Evolutionary conservation across 2,113 vertebrate genomes (phyloP), one percentile per base, ranked within the genome.

Genomic region (Melanerpes aurifrons): DNA sequence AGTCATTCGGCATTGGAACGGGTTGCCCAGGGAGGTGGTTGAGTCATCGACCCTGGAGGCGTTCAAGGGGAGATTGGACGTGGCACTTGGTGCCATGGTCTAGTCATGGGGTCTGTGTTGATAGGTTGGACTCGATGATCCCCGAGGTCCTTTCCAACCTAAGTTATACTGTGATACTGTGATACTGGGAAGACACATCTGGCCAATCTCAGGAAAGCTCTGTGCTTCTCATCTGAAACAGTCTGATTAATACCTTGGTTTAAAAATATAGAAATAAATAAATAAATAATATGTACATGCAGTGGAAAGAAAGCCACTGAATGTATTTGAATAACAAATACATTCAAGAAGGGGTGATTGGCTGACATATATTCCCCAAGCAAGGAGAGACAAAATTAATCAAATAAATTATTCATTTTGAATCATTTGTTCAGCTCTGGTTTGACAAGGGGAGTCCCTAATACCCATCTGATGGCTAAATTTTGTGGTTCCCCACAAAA

Each of bases 261-360:
- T 93, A 91, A 88, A 93, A 88, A 91, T 89, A 31, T 20, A 21
- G 8, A 48, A 5, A 50, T 21, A 5, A 21, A 21, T 50, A 50
- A 10, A 21, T 50, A 48, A 19, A 48, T 48, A 8, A 48, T 47
- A 47, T 48, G 18, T 48, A 47, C 17, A 7, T 47, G 76, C 62
- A 90, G 82, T 83, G 85, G 85, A 95, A 93, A 91, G 72, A 92
- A 94, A 87, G 62, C 83, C 63, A 6, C 75, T 83, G 95, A 88
- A 94, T 96, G 93, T 75, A 94, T 96, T 96, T 95, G 94, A 96
- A 95, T 96, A 95, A 94, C 82, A 94, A 93, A 92, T 90, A 92
- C 86, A 94, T 95, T 92, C 70, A 88, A 63, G 80, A 88, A 69
- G 76, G 90, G 91, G 86, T 90, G 80, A 95, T 93, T 95, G 92